A percentile compares a stretch with the other conserved stretches of the same genome.
Conservation (phyloP, 2,797 vertebrate species). For the Bucorvus abyssinicus region DNA sequence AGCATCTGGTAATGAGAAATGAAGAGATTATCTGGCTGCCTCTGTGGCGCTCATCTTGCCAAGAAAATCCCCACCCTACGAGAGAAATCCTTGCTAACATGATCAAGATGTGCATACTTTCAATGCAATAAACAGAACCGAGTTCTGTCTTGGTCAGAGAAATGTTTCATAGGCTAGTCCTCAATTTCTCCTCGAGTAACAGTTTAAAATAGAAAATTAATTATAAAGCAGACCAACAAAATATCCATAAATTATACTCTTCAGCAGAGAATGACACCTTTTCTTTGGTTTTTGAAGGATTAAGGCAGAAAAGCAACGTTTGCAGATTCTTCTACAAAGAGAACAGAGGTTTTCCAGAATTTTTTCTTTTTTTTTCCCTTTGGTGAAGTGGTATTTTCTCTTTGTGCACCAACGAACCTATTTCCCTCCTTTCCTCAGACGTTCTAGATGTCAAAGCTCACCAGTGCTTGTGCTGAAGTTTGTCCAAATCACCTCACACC, state of each 20-base stretch:
- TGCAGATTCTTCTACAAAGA: background rate
- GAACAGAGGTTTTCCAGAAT: background rate
- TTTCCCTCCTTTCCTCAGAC: background rate
- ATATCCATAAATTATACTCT: background rate
- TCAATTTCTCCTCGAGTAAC: background rate
- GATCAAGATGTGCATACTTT: conserved; percentile 34
- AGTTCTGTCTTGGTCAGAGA: background rate
- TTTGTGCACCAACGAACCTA: background rate
- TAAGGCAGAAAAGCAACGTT: background rate
- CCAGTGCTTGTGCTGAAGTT: background rate
- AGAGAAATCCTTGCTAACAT: conserved; percentile 1
- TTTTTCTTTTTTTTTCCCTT: background rate
- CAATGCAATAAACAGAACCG: conserved; percentile 10
- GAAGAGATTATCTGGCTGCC: conserved; percentile 51
- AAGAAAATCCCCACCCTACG: conserved; percentile 50
- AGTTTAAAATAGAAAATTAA: background rate
- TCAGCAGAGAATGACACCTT: background rate
- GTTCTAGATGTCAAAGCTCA: conserved; percentile 31
- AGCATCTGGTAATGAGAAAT: conserved; percentile 63
- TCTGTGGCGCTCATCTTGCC: conserved; percentile 17
- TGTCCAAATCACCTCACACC: conserved; percentile 7
- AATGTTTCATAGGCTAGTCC: background rate
- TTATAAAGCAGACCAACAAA: background rate
- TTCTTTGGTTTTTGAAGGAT: background rate
- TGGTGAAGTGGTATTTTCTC: background rate